Evolutionary conservation across 2,888 invertebrate genomes (phyloP), one percentile per base, ranked within the genome.

Genomic region (Pollenia griseotomentosa): DNA sequence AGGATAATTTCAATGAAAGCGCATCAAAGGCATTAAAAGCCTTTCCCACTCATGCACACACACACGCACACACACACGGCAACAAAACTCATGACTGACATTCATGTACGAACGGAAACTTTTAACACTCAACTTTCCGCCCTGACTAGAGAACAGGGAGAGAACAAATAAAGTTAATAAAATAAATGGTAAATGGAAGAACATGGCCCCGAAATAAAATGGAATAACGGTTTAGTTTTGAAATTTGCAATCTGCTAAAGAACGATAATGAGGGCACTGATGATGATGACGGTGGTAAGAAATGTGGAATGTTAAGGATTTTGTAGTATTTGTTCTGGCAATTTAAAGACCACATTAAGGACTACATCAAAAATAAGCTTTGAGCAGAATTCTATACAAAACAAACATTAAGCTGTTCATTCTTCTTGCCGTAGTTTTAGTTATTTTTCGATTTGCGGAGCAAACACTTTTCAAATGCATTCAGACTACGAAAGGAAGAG

Each of bases 281-380:
- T 48, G 10, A 42, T 63, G 51, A 51, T 66, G 16, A 42, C 55
- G 19, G 14, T 16, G 23, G 19, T 61, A 12, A 23, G 40, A n/a
- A 59, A 51, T 44, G n/a, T 16, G n/a, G 14, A 70, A 71, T 71
- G 71, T 33, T 44, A 14, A 44, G 63, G 53, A 63, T 57, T 73
- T 59, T 51, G n/a, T 61, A 59, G 19, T 42, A 73, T 42, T 66
- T 79, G 42, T 51, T 59, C n/a, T 65, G 23, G 66, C 66, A 61
- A 48, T 83, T 42, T 51, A 78, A 78, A 83, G 65, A 57, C 57
- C 71, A 66, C 57, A 65, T 59, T 73, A 44, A 59, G 59, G n/a
- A 59, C 59, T 78, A n/a, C 48, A 23, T 48, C 6, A 55, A 65
- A 48, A 61, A 42, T 73, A 79, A 73, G 11, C 57, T 59, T 23